Evolutionary conservation across 2,888 invertebrate genomes (phyloP), one percentile per base, ranked within the genome.

Genomic region (Rhodophaea formosa): DNA sequence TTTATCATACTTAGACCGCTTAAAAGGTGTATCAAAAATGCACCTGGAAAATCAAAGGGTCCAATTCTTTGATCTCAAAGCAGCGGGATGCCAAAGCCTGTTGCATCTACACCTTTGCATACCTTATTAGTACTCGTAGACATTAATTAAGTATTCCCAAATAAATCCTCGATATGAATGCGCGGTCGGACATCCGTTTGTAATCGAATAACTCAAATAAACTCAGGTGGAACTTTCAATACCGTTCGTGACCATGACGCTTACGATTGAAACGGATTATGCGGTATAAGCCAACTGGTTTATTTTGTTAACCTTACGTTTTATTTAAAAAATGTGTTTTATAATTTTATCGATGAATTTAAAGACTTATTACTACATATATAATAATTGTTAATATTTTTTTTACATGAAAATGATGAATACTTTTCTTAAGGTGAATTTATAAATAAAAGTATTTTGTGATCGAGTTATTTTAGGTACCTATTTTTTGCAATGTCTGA

Each of bases 151-250:
- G 53, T 63, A 61, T 70, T 64, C 65, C 64, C 67, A 72, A 75
- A 80, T 66, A 68, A 71, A 72, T 71, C 70, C 63, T 61, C 56
- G 56, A 65, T 64, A 74, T 76, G 70, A 79, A 76, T 76, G 70
- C 72, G 63, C 63, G 65, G 69, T 64, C 68, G 70, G 71, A 80
- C 76, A 80, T 81, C 80, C 81, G 77, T 75, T 64, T 65, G 74
- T 77, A 84, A 83, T 86, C 80, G 80, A 80, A 86, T 84, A 84
- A 82, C 81, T 87, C 84, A 84, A 84, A 83, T 82, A 84, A 81
- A 79, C 82, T 86, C 84, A 85, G 87, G 84, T 86, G 86, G 79
- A 85, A 84, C 83, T 84, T 82, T 85, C 83, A 87, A 88, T 86
- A 81, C 76, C 80, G 75, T 85, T 75, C 87, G 88, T 88, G 88